Conservation (phyloP, 2,113 vertebrate genomes). For the Motacilla tschutschensis region DNA sequence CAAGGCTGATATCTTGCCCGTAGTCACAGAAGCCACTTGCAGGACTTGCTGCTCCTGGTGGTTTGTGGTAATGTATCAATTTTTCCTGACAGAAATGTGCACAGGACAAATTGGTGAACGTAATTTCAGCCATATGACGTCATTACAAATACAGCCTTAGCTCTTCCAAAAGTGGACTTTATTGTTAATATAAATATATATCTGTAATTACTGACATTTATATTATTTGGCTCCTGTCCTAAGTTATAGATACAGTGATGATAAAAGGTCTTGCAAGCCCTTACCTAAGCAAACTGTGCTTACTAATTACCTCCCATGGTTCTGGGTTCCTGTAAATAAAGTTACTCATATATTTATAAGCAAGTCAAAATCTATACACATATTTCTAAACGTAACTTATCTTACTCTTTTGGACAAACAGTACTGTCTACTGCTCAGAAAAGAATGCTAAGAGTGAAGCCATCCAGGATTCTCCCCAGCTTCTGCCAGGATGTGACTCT, state of each 20-base stretch:
- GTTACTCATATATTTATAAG: constrained; percentile 39
- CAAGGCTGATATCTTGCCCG: not conserved
- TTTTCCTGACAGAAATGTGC: not conserved
- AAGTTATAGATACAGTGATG: constrained; percentile 22
- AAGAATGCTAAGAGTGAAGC: not conserved
- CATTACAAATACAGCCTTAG: constrained; percentile 4
- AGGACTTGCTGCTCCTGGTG: not conserved
- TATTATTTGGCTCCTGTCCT: constrained; percentile 36
- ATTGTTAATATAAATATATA: constrained; percentile 35
- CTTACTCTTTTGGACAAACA: constrained; percentile 1
- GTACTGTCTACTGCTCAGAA: not conserved
- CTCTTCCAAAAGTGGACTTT: constrained; percentile 34
- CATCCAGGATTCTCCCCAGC: not conserved
- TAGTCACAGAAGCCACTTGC: not conserved
- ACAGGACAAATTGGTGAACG: not conserved
- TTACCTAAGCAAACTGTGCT: constrained; percentile 24
- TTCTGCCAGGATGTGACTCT: not conserved
- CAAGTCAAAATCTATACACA: not conserved
- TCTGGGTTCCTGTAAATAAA: constrained; percentile 41
- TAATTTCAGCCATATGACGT: constrained; percentile 32
- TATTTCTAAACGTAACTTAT: constrained; percentile 12
- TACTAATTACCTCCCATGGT: constrained; percentile 31
- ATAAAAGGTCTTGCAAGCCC: constrained; percentile 29
- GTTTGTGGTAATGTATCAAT: not conserved
- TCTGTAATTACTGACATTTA: constrained; percentile 38